Percentiles rank a stretch among this genome's conserved stretches.
Evolutionary conservation across 1,140 invertebrate species (phyloP).

Genomic region (Pseudachorutes palmiensis): DNA sequence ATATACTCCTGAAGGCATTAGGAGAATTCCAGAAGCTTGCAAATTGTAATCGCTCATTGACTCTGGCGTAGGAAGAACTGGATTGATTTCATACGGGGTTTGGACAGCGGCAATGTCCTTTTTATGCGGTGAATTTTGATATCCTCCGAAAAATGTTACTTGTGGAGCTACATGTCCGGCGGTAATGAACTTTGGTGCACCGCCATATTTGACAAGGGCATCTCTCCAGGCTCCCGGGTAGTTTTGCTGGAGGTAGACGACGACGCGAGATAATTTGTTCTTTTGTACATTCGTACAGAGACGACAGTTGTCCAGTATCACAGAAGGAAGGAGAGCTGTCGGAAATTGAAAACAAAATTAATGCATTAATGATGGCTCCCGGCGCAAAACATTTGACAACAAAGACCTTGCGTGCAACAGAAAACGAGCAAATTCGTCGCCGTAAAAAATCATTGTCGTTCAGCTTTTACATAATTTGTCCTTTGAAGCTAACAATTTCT

Average conservation of each 20-base stretch:
- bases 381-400: no score
- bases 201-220: constrained; percentile 24
- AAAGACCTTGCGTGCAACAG: no score
- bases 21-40: constrained; percentile 3
- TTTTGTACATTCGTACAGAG: constrained; percentile 21
- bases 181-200: constrained; percentile 24
- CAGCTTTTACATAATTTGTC: no score
- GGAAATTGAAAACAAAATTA: constrained; percentile 5
- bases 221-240: constrained; percentile 26
- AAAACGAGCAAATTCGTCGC: no score
- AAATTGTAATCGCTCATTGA: constrained; percentile 6
- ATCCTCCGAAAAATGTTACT: constrained; percentile 8
- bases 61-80: constrained; percentile 3
- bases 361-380: neutral
- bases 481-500: no score
- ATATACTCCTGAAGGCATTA: neutral
- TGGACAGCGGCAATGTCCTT: neutral
- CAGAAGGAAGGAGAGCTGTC: constrained; percentile 20
- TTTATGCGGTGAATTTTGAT: neutral
- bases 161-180: constrained; percentile 22
- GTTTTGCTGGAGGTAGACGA: constrained; percentile 25
- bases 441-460: no score
- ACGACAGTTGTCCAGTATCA: constrained; percentile 30
- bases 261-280: constrained; percentile 17
- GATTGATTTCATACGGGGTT: constrained; percentile 7